Evolutionary conservation across 2,888 invertebrate genomes (phyloP).

Genomic region (Hoplodrina blanda): DNA sequence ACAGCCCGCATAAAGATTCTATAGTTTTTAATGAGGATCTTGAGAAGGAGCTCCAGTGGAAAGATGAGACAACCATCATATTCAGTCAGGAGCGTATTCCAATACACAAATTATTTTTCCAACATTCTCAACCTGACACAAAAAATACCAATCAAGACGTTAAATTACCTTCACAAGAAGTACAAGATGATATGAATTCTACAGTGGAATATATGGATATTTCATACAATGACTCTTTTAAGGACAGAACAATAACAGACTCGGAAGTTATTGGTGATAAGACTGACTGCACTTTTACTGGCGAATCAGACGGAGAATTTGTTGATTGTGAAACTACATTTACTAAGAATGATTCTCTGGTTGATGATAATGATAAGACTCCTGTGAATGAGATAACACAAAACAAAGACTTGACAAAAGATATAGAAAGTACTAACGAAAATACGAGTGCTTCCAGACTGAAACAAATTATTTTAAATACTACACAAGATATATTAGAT

Average conservation of each 20-base stretch:
- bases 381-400: conserved; percentile 30
- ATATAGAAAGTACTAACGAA: conserved; percentile 37
- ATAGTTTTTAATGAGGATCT: conserved; percentile 84
- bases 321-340: conserved; percentile 86
- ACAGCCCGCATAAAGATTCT: conserved; percentile 83
- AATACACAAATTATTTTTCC: conserved; percentile 80
- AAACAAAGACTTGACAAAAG: conserved; percentile 45
- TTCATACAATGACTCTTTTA: conserved; percentile 76
- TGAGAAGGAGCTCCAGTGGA: conserved; percentile 85
- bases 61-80: conserved; percentile 83
- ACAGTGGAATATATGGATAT: conserved; percentile 84
- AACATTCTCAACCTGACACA: conserved; percentile 57
- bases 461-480: conserved; percentile 61
- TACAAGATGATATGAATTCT: conserved; percentile 64
- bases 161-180: conserved; percentile 10
- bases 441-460: conserved; percentile 56
- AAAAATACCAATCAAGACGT: conserved; percentile 52
- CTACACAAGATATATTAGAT: conserved; percentile 64
- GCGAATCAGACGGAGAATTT: conserved; percentile 85
- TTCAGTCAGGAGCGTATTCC: conserved; percentile 85
- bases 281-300: conserved; percentile 56
- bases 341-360: conserved; percentile 72
- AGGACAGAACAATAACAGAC: conserved; percentile 72
- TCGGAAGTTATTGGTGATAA: conserved; percentile 50
- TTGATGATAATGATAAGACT: conserved; percentile 47